A percentile compares a stretch with the other conserved stretches of the same genome.
phyloP scores from a whole-genome alignment of 1,140 invertebrate species.

The Drosophila aff. region DNA sequence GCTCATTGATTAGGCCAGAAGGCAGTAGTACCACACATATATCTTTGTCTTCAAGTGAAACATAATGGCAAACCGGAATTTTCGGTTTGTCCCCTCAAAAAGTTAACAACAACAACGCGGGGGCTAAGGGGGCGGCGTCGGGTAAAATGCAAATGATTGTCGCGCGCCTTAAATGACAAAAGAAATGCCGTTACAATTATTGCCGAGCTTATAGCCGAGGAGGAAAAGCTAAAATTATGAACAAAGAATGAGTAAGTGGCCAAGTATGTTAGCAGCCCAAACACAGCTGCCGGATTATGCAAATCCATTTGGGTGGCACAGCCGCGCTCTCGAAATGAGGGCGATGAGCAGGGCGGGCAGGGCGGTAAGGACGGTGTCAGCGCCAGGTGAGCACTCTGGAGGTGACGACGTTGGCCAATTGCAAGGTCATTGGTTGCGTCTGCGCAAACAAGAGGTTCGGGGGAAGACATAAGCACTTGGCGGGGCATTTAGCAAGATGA shows the following conservation, averaged over 20 bases:
- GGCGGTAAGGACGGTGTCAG: too few species aligned
- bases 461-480: constrained; percentile 42
- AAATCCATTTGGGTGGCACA: constrained; percentile 62
- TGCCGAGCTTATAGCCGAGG: constrained; percentile 47
- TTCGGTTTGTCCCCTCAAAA: constrained; percentile 31
- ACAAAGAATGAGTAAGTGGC: constrained; percentile 66
- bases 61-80: constrained; percentile 79
- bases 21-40: constrained; percentile 47
- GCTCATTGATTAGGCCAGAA: constrained; percentile 64
- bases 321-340: constrained; percentile 52
- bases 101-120: constrained; percentile 12
- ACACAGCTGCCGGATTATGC: constrained; percentile 64
- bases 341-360: constrained; percentile 40
- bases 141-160: constrained; percentile 47
- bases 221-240: constrained; percentile 51
- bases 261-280: constrained; percentile 61
- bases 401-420: constrained; percentile 55
- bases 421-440: constrained; percentile 77
- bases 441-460: constrained; percentile 57
- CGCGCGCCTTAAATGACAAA: constrained; percentile 63
- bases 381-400: constrained; percentile 3
- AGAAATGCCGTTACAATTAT: constrained; percentile 74
- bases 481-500: constrained; percentile 35
- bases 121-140: neutral
- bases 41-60: constrained; percentile 52